phyloP scores from a whole-genome alignment of 2,113 vertebrate genomes.

The Phalacrocorax brasilianus region DNA sequence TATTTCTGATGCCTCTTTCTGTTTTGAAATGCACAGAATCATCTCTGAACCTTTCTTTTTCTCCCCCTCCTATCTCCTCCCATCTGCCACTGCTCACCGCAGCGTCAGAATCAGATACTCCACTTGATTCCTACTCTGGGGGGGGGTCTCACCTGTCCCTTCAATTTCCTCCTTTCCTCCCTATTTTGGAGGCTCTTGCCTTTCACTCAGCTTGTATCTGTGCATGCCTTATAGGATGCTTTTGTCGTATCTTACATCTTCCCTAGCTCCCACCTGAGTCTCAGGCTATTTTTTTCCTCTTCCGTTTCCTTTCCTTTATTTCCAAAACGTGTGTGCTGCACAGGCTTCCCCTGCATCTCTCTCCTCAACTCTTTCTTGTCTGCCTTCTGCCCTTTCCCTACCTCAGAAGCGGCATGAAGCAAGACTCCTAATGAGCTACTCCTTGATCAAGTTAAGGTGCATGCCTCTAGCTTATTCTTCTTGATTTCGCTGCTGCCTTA shows the following conservation, averaged over 20 bases:
- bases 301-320: neutral
- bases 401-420: neutral
- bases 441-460: constrained; percentile 31
- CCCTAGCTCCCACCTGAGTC: neutral
- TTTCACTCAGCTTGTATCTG: neutral
- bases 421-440: neutral
- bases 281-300: neutral
- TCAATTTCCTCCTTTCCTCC: neutral
- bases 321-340: neutral
- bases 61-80: neutral
- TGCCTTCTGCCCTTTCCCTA: neutral
- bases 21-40: neutral
- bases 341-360: neutral
- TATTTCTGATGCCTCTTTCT: neutral
- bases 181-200: neutral
- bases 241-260: neutral
- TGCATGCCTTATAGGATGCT: neutral
- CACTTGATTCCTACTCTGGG: neutral
- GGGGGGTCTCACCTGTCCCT: neutral
- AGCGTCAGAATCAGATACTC: fast-evolving
- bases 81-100: neutral
- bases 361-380: neutral
- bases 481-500: constrained; percentile 25
- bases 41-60: neutral
- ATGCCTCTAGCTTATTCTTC: constrained; percentile 16